Percentiles rank a stretch among this genome's conserved stretches.
Evolutionary conservation across 2,888 invertebrate species (phyloP).

Genomic region (Eupeodes latifasciatus): DNA sequence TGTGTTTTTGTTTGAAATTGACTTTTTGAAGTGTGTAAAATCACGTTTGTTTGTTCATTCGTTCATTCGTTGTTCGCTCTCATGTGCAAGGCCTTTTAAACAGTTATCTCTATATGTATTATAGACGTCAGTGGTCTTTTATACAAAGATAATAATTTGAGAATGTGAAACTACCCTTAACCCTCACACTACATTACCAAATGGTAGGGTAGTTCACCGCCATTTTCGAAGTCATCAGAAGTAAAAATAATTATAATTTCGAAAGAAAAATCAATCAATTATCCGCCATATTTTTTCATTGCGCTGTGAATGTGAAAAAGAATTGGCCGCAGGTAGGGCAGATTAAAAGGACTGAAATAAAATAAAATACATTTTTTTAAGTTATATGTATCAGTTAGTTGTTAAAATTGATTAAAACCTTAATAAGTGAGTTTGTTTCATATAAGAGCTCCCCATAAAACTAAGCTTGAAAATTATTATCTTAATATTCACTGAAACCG

Average conservation of each 20-base stretch:
- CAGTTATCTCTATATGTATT: too few relatives aligned
- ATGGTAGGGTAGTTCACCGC: slow-evolving; percentile 7
- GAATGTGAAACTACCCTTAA: not conserved
- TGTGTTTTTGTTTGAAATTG: too few relatives aligned
- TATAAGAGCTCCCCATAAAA: not conserved
- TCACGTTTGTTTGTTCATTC: too few relatives aligned
- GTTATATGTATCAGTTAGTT: slow-evolving; percentile 8
- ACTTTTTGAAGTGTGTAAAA: too few relatives aligned
- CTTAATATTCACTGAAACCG: slow-evolving; percentile 28
- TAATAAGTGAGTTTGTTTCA: slow-evolving; percentile 28
- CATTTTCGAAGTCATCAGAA: slow-evolving; percentile 31
- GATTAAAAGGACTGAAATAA: slow-evolving; percentile 8
- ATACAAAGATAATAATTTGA: too few relatives aligned
- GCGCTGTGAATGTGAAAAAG: slow-evolving; percentile 34
- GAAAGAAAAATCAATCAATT: slow-evolving; percentile 63
- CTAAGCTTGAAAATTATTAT: not conserved
- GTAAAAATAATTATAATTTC: not conserved
- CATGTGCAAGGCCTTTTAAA: too few relatives aligned
- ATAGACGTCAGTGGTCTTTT: too few relatives aligned
- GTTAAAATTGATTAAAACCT: not conserved
- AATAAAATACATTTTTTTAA: not conserved
- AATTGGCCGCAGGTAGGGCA: not conserved
- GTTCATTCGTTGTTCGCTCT: too few relatives aligned
- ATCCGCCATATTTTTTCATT: slow-evolving; percentile 70
- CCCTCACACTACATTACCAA: not conserved